phyloP scores from a whole-genome alignment of 2,888 invertebrate species.

The Diadromus collaris region DNA sequence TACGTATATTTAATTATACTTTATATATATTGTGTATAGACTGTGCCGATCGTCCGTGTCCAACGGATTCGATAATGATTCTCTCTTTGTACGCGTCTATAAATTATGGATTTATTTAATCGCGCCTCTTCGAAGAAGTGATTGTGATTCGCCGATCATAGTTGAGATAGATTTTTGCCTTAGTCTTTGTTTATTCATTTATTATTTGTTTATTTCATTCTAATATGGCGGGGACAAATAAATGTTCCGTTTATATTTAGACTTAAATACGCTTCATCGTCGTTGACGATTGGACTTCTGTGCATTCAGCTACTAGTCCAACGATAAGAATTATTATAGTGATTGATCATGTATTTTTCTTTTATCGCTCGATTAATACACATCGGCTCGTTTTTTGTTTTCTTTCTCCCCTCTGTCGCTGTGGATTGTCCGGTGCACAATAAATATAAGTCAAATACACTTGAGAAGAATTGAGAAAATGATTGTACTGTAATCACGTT shows the following conservation, averaged over 20 bases:
- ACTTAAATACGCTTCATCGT: slow-evolving; percentile 46
- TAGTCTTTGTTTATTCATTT: neutral
- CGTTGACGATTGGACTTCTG: slow-evolving; percentile 36
- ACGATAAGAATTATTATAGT: slow-evolving; percentile 44
- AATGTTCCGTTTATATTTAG: slow-evolving; percentile 46
- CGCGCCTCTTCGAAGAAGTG: slow-evolving; percentile 27
- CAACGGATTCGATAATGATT: slow-evolving; percentile 37
- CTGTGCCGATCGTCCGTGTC: slow-evolving; percentile 37
- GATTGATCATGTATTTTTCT: slow-evolving; percentile 38
- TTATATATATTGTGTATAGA: slow-evolving; percentile 42
- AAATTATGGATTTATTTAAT: slow-evolving; percentile 18
- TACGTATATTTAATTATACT: slow-evolving; percentile 53
- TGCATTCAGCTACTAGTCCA: slow-evolving; percentile 40
- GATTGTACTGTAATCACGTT: slow-evolving; percentile 51
- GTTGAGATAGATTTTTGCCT: slow-evolving; percentile 16
- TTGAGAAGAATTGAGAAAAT: slow-evolving; percentile 43
- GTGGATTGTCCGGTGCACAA: slow-evolving; percentile 55
- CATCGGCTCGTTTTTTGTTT: neutral
- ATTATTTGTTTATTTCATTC: slow-evolving; percentile 11
- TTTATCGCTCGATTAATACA: slow-evolving; percentile 31
- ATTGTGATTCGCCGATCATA: slow-evolving; percentile 26
- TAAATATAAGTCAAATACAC: slow-evolving; percentile 26
- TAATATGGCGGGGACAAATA: slow-evolving; percentile 16
- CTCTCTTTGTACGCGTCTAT: slow-evolving; percentile 36
- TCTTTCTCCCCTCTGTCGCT: slow-evolving; percentile 21